A percentile compares a stretch with the other conserved stretches of the same genome.
Conservation (phyloP, 2,797 vertebrate species). For the Benthosema pterotum region DNA sequence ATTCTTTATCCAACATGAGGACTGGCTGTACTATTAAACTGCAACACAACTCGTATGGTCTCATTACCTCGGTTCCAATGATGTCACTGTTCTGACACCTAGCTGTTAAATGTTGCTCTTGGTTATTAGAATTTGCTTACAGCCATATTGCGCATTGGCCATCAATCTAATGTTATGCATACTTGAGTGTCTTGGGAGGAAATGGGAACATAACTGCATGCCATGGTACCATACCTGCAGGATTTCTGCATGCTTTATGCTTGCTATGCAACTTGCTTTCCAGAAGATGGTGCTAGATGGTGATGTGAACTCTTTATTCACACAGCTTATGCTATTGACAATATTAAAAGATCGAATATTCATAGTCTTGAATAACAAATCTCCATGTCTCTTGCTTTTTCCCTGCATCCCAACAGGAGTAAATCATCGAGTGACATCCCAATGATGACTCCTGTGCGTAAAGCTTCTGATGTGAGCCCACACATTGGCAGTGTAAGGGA, state of each 20-base stretch:
- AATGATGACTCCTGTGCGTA: slow-evolving; percentile 53
- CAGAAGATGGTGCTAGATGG: slow-evolving; percentile 3
- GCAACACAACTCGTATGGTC: slow-evolving; percentile 29
- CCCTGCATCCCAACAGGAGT: slow-evolving; percentile 79
- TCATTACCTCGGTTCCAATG: slow-evolving; percentile 35
- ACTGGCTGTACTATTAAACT: slow-evolving; percentile 29
- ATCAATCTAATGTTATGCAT: slow-evolving; percentile 39
- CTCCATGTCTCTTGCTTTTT: slow-evolving; percentile 7
- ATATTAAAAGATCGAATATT: background rate
- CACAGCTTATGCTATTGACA: too few relatives aligned
- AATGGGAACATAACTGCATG: slow-evolving; percentile 30
- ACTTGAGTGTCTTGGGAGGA: background rate
- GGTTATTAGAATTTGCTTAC: slow-evolving; percentile 55
- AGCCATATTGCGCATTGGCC: slow-evolving; percentile 45
- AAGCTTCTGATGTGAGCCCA: slow-evolving; percentile 67
- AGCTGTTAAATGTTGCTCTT: slow-evolving; percentile 50
- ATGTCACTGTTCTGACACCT: slow-evolving; percentile 39
- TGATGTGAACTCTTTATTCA: too few relatives aligned
- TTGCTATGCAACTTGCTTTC: slow-evolving; percentile 17
- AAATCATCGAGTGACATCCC: slow-evolving; percentile 89
- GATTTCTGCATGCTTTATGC: slow-evolving; percentile 2
- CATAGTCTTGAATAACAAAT: slow-evolving; percentile 23
- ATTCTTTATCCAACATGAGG: slow-evolving; percentile 32
- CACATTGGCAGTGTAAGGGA: slow-evolving; percentile 67
- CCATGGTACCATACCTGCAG: background rate